Base-by-base conservation (phyloP, 2,888 invertebrate species). In the Dorcus parallelipipedus region DNA sequence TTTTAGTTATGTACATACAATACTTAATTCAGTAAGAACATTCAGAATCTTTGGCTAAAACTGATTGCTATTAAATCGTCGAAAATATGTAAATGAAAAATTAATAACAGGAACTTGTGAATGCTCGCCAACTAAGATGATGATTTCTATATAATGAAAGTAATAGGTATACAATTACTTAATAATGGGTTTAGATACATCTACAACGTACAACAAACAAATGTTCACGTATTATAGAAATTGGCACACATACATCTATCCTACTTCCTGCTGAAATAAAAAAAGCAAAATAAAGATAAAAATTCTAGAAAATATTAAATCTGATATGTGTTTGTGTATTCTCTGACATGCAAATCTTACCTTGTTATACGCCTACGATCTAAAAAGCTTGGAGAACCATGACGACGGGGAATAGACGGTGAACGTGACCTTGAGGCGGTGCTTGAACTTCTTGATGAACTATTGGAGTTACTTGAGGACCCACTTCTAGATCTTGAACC, bases 331-430 rank as follows among this genome's bases (percentile, higher is more conserved):
- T 33, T 51, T 48, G 49, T 38, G 26, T 54, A 45, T 10, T 43
- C 33, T 9, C 23, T 38, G 42, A 52, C 59, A 51, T 66, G 63
- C 62, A 52, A 20, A 52, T 9, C 64, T 80, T 87, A 97, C 96
- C 96, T 97, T 69, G 97, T 97, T 73, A 97, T 97, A 68, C 97
- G 86, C 59, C 97, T 85, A 69, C 95, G 84, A 79, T 96, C 96
- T 62, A 96, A 82, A 80, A 96, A 96, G 78, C 94, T 94, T 17
- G 97, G 97, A 57, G 96, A 96, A 45, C 96, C 96, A 69, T 91
- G 89, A 61, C 96, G 86, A 57, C 96, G 83, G 52, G 96, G 94
- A 77, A 96, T 96, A 59, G 95, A 95, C n/a, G 89, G 91, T 60
- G 93, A 88, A 65, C 87, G 82, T 9, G 84, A 84, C 17, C 83